Evolutionary conservation across 2,888 invertebrate genomes (phyloP).

Genomic region (Sceliomorpha sp.): DNA sequence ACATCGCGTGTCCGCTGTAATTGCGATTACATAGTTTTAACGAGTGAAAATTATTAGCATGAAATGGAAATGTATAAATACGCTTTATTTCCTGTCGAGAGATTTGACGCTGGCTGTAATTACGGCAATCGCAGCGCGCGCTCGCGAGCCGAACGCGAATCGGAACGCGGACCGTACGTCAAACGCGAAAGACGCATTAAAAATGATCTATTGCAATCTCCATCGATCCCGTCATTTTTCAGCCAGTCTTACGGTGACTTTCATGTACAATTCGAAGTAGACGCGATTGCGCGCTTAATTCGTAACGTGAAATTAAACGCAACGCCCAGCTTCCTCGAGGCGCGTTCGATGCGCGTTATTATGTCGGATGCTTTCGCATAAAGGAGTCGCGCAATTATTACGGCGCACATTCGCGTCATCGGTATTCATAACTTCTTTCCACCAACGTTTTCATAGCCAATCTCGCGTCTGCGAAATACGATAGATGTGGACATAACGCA

Average conservation of each 20-base stretch:
- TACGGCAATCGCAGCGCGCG: too few relatives aligned
- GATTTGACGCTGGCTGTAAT: too few relatives aligned
- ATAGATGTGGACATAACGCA: constrained; percentile 8
- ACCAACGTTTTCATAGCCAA: constrained; percentile 57
- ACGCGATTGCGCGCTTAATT: not conserved
- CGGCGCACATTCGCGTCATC: constrained; percentile 52
- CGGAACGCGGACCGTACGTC: too few relatives aligned
- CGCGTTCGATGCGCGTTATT: not conserved
- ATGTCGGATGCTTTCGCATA: constrained; percentile 47
- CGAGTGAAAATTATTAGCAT: too few relatives aligned
- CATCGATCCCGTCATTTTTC: too few relatives aligned
- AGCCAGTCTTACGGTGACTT: not conserved
- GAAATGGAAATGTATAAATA: too few relatives aligned
- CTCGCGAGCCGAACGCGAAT: too few relatives aligned
- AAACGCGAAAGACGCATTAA: too few relatives aligned
- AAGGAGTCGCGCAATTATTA: constrained; percentile 60
- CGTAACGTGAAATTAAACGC: constrained; percentile 2
- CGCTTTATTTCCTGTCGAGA: too few relatives aligned
- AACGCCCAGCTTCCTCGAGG: not conserved
- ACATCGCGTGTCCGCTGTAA: too few relatives aligned
- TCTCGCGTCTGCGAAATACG: constrained; percentile 22
- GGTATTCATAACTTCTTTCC: constrained; percentile 58
- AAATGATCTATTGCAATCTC: too few relatives aligned
- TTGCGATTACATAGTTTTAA: too few relatives aligned
- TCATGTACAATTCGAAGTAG: not conserved